A percentile compares a stretch with the other conserved stretches of the same genome.
phyloP scores from a whole-genome alignment of 2,113 vertebrate species.

The Rhea pennata region DNA sequence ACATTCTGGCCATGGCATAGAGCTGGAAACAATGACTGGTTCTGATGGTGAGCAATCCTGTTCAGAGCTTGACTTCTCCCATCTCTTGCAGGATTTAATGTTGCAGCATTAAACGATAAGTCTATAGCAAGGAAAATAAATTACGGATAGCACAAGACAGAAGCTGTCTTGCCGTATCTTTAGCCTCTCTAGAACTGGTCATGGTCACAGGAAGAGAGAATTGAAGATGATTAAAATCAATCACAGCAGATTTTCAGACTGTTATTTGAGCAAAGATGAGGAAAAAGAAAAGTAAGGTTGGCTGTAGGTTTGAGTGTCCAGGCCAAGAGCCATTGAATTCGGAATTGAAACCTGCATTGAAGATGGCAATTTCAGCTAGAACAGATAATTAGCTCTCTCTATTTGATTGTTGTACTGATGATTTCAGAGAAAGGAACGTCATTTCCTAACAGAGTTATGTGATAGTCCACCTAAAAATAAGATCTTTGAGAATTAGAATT shows the following conservation, averaged over 20 bases:
- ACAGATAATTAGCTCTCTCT: neutral
- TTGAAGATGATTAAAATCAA: neutral
- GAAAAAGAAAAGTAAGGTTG: neutral
- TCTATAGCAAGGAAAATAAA: neutral
- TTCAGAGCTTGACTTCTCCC: neutral
- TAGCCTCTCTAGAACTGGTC: neutral
- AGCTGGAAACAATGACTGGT: neutral
- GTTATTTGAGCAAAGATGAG: neutral
- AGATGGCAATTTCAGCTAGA: neutral
- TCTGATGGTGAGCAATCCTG: neutral
- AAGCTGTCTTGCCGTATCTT: neutral
- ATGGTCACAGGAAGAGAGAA: neutral
- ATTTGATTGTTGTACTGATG: neutral
- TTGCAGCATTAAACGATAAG: neutral
- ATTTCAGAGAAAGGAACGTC: neutral
- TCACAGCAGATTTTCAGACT: neutral
- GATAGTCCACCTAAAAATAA: neutral
- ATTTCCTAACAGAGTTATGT: neutral
- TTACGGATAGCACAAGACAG: neutral
- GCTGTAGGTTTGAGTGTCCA: neutral
- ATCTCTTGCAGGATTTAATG: neutral
- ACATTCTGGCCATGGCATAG: accelerated
- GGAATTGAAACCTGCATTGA: neutral
- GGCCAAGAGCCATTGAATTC: neutral
- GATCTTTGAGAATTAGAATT: neutral